Evolutionary conservation across 2,888 invertebrate species (phyloP), one percentile per base, ranked within the genome.

Genomic region (Drosophila yooni): DNA sequence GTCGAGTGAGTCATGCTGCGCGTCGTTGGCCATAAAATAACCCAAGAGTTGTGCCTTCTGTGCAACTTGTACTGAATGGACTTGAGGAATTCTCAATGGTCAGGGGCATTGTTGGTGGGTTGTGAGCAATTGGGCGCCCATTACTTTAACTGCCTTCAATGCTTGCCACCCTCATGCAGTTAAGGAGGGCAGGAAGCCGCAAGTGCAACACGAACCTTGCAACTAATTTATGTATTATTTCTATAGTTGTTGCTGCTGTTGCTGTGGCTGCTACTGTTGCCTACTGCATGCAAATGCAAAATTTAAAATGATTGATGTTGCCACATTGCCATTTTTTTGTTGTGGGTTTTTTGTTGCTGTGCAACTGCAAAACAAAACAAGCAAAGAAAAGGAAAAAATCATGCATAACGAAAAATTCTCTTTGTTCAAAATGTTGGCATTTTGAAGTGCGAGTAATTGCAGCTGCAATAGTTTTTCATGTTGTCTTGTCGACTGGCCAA

Each of bases 401-500:
- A 72, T 75, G 65, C 57, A 63, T 72, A 61, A 54, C 74, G 71
- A 87, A 89, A 89, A 59, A 85, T 85, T 89, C 89, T 85, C 88
- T 84, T 85, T 85, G 85, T 87, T 77, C 85, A 77, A 84, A 85
- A 82, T 73, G 88, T 89, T 85, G 85, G 85, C 85, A 85, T 85
- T 85, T 85, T 85, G 89, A 85, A 85, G 89, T 85, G 89, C 85
- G 88, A 85, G 89, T 85, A 89, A 85, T 85, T 85, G 85, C 89
- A 89, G 85, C 85, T 87, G 88, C 89, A 85, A 85, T 89, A 89
- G 84, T 87, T 89, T 89, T 85, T 84, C 85, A 82, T 89, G 85
- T 89, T 83, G 70, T 69, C 67, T 74, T 50, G 57, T 50, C 38
- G 48, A 54, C 74, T 71, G 83, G 70, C 71, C 83, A 76, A 79